Evolutionary conservation across 2,113 vertebrate species (phyloP).

Genomic region (Perca flavescens): DNA sequence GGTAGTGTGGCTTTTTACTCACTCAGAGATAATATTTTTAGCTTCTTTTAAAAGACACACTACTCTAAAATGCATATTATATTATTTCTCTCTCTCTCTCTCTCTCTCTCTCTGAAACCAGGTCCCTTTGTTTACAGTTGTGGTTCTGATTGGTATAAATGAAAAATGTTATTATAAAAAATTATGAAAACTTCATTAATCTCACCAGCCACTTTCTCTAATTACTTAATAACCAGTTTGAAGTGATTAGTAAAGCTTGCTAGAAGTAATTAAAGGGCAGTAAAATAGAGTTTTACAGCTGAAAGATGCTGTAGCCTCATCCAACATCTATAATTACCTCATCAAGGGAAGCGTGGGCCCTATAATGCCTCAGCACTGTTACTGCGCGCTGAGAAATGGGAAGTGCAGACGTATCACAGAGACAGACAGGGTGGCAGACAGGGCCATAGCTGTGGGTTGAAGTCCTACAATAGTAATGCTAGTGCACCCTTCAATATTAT

Average conservation of each 20-base stretch:
- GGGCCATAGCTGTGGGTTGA: slow-evolving; percentile 18
- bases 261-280: slow-evolving; percentile 69
- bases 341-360: slow-evolving; percentile 52
- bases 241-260: slow-evolving; percentile 59
- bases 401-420: slow-evolving; percentile 22
- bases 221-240: slow-evolving; percentile 67
- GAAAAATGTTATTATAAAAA: too few relatives aligned
- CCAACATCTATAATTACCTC: slow-evolving; percentile 73
- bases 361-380: slow-evolving; percentile 49
- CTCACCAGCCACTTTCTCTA: slow-evolving; percentile 33
- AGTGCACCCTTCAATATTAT: slow-evolving; percentile 28
- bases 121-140: neutral
- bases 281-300: slow-evolving; percentile 55
- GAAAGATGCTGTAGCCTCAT: slow-evolving; percentile 60
- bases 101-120: too few relatives aligned
- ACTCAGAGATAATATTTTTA: neutral
- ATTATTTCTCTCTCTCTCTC: too few relatives aligned
- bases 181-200: slow-evolving; percentile 1
- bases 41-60: neutral
- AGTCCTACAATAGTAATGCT: neutral
- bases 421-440: neutral
- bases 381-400: slow-evolving; percentile 39
- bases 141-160: neutral
- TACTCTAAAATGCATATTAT: neutral
- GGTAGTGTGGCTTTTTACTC: neutral